Conservation (phyloP, 2,888 invertebrate genomes). For the Spisula subtruncata region DNA sequence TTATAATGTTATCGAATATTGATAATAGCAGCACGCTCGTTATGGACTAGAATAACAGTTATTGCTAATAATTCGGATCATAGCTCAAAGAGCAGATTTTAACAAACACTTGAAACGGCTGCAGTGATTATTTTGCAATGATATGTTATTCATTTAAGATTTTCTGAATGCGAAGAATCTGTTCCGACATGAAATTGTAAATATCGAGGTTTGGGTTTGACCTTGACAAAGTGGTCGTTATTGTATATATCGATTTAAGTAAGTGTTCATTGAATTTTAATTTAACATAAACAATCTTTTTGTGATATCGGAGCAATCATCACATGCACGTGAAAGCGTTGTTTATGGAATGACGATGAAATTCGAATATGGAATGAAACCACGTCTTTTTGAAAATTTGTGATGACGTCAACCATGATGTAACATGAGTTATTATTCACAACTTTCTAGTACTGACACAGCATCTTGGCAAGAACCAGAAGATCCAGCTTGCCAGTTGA, state of each 20-base stretch:
- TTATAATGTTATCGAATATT: neutral
- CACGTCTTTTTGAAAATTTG: neutral
- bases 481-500: constrained; percentile 55
- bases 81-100: neutral
- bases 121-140: neutral
- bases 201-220: no score
- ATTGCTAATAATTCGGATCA: neutral
- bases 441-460: constrained; percentile 46
- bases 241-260: neutral
- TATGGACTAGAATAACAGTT: neutral
- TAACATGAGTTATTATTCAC: constrained; percentile 52
- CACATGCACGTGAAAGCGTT: neutral
- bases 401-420: constrained; percentile 40
- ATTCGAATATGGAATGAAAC: neutral
- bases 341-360: neutral
- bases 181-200: no score
- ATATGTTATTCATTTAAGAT: no score
- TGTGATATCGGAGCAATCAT: neutral
- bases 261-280: neutral
- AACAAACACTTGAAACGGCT: neutral
- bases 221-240: no score
- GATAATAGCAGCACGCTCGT: neutral
- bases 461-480: constrained; percentile 64
- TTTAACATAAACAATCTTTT: neutral
- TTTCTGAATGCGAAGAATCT: no score